These are phyloP conservation scores for Meloidogyne hapla DNA, from an alignment of 1,140 invertebrate species.

Conservation along the genomic window DNA sequence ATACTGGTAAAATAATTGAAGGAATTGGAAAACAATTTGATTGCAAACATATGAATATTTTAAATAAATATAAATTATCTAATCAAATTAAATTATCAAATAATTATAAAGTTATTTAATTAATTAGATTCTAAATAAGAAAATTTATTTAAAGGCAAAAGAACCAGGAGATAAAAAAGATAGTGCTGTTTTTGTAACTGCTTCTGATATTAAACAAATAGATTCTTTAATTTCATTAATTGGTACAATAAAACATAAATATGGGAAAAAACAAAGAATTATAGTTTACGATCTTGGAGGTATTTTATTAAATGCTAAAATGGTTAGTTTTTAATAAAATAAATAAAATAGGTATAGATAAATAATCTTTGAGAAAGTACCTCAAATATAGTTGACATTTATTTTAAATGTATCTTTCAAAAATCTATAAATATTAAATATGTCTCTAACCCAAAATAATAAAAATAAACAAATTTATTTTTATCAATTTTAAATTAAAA, in stretches of 20 bases:
- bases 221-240: not conserved
- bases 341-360: too few species aligned
- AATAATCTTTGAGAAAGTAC: too few species aligned
- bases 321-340: too few species aligned
- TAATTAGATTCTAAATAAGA: not conserved
- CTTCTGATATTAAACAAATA: not conserved
- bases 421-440: too few species aligned
- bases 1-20: not conserved
- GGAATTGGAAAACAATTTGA: not conserved
- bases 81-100: slow-evolving; percentile 4
- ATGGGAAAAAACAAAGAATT: not conserved
- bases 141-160: not conserved
- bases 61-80: not conserved
- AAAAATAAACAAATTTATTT: too few species aligned
- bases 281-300: not conserved
- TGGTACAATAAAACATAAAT: not conserved
- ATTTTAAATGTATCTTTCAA: too few species aligned
- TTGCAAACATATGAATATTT: slow-evolving; percentile 1
- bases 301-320: not conserved
- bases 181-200: not conserved
- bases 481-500: too few species aligned
- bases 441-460: too few species aligned
- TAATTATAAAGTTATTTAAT: not conserved
- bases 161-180: not conserved
- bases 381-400: too few species aligned